These are phyloP conservation scores for Belonocnema kinseyi DNA, from an alignment of 1,140 invertebrate species.

Conservation along the genomic window DNA sequence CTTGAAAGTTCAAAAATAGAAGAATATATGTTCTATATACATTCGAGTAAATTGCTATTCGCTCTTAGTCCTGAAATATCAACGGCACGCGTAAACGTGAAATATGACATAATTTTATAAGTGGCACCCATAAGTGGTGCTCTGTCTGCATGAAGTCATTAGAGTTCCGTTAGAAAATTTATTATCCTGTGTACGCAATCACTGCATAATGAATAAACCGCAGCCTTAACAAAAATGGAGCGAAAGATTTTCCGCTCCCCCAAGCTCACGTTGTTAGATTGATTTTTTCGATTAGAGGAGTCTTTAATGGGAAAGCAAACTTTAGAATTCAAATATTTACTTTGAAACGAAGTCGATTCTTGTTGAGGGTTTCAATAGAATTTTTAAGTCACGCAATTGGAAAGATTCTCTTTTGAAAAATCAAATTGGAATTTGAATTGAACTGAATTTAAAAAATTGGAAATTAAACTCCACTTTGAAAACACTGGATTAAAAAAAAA, in stretches of 20 bases:
- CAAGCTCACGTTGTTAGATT: not conserved
- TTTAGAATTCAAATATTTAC: conserved; percentile 5
- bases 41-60: not conserved
- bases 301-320: too few species aligned
- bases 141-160: not conserved
- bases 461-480: conserved; percentile 28
- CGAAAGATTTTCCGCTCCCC: conserved; percentile 1
- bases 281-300: too few species aligned
- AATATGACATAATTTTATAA: conserved; percentile 30
- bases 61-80: not conserved
- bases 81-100: conserved; percentile 8
- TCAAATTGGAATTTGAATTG: too few species aligned
- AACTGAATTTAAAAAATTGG: not conserved
- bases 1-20: not conserved
- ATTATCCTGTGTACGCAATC: conserved; percentile 7
- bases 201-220: conserved; percentile 21
- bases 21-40: not conserved
- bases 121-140: not conserved
- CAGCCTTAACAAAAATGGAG: conserved; percentile 8
- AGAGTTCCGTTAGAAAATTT: conserved; percentile 21
- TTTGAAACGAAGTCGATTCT: conserved; percentile 5
- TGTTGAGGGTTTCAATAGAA: not conserved
- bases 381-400: too few species aligned
- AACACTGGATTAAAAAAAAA: not conserved
- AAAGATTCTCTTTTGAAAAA: too few species aligned